phyloP scores from a whole-genome alignment of 2,888 invertebrate genomes.

The Nymphalis urticae region DNA sequence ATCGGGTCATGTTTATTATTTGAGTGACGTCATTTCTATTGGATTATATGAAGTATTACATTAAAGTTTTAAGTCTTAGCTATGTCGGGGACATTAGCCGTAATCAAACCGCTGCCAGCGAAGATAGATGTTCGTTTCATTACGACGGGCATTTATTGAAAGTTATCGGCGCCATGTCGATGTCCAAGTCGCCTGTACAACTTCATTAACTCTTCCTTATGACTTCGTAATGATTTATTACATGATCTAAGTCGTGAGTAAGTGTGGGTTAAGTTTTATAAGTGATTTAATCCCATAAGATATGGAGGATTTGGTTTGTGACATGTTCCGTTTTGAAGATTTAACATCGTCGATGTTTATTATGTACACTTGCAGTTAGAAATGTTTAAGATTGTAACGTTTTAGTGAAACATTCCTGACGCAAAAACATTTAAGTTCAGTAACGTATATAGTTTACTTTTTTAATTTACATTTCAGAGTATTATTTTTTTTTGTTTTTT shows the following conservation, averaged over 20 bases:
- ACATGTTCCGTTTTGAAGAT: too few relatives aligned
- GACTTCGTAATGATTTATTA: slow-evolving; percentile 30
- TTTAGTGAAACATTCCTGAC: too few relatives aligned
- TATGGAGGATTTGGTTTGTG: not conserved
- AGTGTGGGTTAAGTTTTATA: not conserved
- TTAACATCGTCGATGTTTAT: too few relatives aligned
- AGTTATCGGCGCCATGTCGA: slow-evolving; percentile 25
- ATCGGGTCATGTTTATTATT: too few relatives aligned
- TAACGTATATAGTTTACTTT: too few relatives aligned
- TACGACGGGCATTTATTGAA: slow-evolving; percentile 19
- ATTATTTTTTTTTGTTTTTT: too few relatives aligned
- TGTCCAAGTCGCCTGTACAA: slow-evolving; percentile 17
- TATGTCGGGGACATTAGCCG: slow-evolving; percentile 11
- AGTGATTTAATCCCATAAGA: too few relatives aligned
- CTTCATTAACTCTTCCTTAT: slow-evolving; percentile 30
- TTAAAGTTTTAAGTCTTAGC: not conserved
- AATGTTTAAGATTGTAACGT: too few relatives aligned
- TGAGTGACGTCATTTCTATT: too few relatives aligned
- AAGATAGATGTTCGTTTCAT: slow-evolving; percentile 23
- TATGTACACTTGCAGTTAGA: too few relatives aligned
- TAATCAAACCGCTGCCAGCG: slow-evolving; percentile 14
- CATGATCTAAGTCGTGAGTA: not conserved
- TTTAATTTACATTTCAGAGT: too few relatives aligned
- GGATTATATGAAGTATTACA: not conserved
- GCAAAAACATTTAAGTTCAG: too few relatives aligned